Base-by-base conservation (phyloP, 2,888 invertebrate genomes). In the Euplagia quadripunctaria region DNA sequence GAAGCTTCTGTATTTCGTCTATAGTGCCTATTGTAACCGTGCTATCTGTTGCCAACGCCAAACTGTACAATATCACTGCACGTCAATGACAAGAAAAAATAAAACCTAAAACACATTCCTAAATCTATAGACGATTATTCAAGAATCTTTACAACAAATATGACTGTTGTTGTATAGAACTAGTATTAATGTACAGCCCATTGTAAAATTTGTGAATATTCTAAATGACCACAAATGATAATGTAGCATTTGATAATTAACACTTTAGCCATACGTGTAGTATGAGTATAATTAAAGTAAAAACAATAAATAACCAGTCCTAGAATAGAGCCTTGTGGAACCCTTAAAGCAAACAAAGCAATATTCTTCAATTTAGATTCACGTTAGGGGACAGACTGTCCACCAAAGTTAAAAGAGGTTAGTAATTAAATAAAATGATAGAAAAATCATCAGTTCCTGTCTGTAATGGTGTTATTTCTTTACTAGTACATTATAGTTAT, bases 1-100 rank as follows among this genome's bases (percentile, higher is more conserved):
- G 99, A 31, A 99, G 94, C 91, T 99, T 99, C 92, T 99, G 99
- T 80, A 99, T 99, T 94, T 99, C 99, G 93, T 99, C 99, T 85
- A 99, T 99, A 0, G 99, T 99, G 77, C 99, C 99, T 89, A 99
- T 98, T 0, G 99, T 98, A 4, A 99, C 97, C 5, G 98, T 97
- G 82, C 97, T 98, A 88, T 98, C 98, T 41, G 98, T 99, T 0
- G 98, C 98, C 80, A 99, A 93, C 11, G 99, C 99, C 91, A 99
- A 96, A 92, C 98, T 97, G 90, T 16, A 73, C 52, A 49, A 49
- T 31, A 68, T 5, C 31, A 51, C 16, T 66, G 31, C 16, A 65
- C 17, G 6, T 66, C 51, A 66, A 31, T n/a, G 31, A 7, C 52
- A 52, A 61, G 1, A 61, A 20, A 31, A 61, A 61, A 61, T 11